Evolutionary conservation across 1,140 invertebrate genomes (phyloP).

Genomic region (Manduca sexta): DNA sequence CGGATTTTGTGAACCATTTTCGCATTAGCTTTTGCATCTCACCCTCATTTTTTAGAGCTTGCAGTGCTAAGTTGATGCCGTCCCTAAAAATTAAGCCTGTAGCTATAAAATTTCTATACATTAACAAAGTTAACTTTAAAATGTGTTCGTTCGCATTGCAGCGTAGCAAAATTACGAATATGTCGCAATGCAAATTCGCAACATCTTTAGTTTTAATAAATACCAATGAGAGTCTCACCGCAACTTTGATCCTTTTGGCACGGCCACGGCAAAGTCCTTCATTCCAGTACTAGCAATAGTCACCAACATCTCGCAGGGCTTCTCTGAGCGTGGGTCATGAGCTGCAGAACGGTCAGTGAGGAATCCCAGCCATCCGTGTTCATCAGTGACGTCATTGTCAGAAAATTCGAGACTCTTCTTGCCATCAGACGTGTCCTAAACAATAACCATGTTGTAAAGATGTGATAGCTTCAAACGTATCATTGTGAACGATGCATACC

Average conservation of each 20-base stretch:
- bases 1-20: slow-evolving; percentile 82
- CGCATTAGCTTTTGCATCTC: slow-evolving; percentile 92
- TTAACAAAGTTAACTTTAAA: slow-evolving; percentile 1
- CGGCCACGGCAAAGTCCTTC: slow-evolving; percentile 51
- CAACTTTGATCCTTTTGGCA: slow-evolving; percentile 53
- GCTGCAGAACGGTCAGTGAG: slow-evolving; percentile 14
- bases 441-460: slow-evolving; percentile 8
- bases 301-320: slow-evolving; percentile 37
- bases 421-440: slow-evolving; percentile 25
- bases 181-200: slow-evolving; percentile 17
- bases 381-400: slow-evolving; percentile 16
- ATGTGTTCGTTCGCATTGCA: slow-evolving; percentile 5
- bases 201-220: slow-evolving; percentile 3
- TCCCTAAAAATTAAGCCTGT: slow-evolving; percentile 79
- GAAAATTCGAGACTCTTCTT: slow-evolving; percentile 9
- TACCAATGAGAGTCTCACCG: slow-evolving; percentile 33
- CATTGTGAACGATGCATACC: slow-evolving; percentile 21
- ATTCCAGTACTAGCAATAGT: slow-evolving; percentile 29
- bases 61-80: slow-evolving; percentile 91
- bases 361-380: slow-evolving; percentile 27
- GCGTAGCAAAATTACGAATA: slow-evolving; percentile 16
- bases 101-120: slow-evolving; percentile 11
- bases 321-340: background rate
- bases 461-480: background rate
- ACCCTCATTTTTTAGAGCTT: slow-evolving; percentile 93